Base-by-base conservation (phyloP, 2,888 invertebrate genomes). In the Caradrina clavipalpis region DNA sequence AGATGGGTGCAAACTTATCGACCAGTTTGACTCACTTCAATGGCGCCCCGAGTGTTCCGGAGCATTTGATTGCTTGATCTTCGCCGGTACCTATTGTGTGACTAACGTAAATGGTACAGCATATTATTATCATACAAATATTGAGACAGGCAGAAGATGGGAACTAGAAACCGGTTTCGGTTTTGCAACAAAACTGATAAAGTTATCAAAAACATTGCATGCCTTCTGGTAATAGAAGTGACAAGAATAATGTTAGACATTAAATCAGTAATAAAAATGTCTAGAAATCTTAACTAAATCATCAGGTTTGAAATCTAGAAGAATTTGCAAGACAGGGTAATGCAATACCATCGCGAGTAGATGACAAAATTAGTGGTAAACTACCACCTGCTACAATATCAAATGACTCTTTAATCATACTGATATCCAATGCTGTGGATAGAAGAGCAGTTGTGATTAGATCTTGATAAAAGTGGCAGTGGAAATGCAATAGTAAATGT, bases 21-120 rank as follows among this genome's bases (percentile, higher is more conserved):
- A 69, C 47, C 69, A 61, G 51, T 53, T 82, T 84, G 84, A 84
- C 73, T 84, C 85, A 81, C 70, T 78, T 69, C 61, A 66, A 69
- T 77, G 66, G 66, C 77, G 74, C 73, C 72, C 62, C 66, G 56
- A 85, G 82, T 76, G 82, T 80, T 85, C 77, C 78, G 79, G 70
- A 72, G 61, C 76, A 13, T 71, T 69, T 81, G 76, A 85, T 85
- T 81, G 67, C 77, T 71, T 67, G 59, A 76, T 78, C 80, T 83
- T 76, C 69, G 76, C 63, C 76, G 76, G 74, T 67, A 74, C 53
- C 68, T 54, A 63, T 71, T 59, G 56, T 57, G 22, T 69, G 60
- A 63, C 35, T 69, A 79, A 74, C 61, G 35, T 31, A 13, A 51
- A 51, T 51, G 42, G 59, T 72, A 49, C 31, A 42, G 22, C 39